Evolutionary conservation across 2,888 invertebrate species (phyloP).

Genomic region (Chrysomela aeneicollis): DNA sequence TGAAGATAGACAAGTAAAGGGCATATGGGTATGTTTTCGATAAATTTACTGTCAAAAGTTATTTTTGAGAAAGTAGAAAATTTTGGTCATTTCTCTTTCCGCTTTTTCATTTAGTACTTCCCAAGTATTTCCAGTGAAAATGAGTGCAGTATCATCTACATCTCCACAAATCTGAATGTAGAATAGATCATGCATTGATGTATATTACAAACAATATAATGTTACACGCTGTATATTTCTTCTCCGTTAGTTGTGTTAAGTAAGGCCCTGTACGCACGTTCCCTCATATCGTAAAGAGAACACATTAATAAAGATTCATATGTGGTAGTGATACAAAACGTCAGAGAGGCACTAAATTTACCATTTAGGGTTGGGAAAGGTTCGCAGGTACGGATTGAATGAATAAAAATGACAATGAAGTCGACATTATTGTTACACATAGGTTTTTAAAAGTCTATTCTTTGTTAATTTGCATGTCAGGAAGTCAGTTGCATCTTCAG

Average conservation of each 20-base stretch:
- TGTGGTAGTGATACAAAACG: slow-evolving; percentile 37
- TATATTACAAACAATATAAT: no score
- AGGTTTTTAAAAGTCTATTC: slow-evolving; percentile 48
- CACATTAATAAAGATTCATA: slow-evolving; percentile 26
- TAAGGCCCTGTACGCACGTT: slow-evolving; percentile 11
- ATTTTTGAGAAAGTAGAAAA: no score
- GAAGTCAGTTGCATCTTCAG: slow-evolving; percentile 35
- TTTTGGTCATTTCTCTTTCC: no score
- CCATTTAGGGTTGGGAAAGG: slow-evolving; percentile 41
- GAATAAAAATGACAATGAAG: slow-evolving; percentile 41
- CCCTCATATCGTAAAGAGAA: neutral
- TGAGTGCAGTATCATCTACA: no score
- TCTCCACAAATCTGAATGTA: no score
- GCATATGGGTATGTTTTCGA: no score
- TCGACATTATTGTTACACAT: slow-evolving; percentile 54
- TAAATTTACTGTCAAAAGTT: no score
- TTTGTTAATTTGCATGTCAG: slow-evolving; percentile 42
- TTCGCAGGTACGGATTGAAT: slow-evolving; percentile 28
- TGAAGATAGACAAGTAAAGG: no score
- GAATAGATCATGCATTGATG: no score
- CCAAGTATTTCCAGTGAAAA: no score
- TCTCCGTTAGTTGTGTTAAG: slow-evolving; percentile 20
- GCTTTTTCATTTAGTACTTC: no score
- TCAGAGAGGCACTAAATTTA: slow-evolving; percentile 43
- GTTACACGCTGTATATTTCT: no score